A percentile compares a stretch with the other conserved stretches of the same genome.
phyloP scores from a whole-genome alignment of 2,113 vertebrate species.

The Brachypteracias leptosomus region DNA sequence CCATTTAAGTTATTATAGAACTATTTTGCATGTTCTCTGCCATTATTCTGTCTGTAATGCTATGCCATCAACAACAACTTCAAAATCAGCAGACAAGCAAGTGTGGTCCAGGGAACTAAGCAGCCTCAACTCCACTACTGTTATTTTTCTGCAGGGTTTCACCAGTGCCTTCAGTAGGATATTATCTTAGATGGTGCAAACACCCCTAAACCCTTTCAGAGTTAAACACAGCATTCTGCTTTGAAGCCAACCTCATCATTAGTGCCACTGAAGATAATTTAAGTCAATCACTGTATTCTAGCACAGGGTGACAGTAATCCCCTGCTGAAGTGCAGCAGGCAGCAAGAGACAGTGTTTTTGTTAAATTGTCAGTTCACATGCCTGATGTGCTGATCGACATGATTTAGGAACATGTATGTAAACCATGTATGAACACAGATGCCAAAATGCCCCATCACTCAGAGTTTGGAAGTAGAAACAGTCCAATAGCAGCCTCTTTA shows the following conservation, averaged over 20 bases:
- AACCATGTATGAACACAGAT: background rate
- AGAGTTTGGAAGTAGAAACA: background rate
- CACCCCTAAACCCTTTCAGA: background rate
- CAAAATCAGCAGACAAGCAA: background rate
- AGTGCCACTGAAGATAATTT: background rate
- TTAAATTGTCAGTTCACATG: rapidly evolving
- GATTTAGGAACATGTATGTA: background rate
- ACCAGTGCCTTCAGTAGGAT: background rate
- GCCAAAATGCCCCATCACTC: background rate
- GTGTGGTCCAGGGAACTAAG: background rate
- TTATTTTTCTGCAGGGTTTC: background rate
- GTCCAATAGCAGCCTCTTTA: background rate
- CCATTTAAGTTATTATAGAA: background rate
- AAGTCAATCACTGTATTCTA: background rate
- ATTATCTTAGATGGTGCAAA: background rate
- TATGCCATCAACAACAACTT: background rate
- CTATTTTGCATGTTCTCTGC: background rate
- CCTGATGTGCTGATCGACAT: background rate
- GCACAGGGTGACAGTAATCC: background rate
- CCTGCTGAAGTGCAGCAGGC: background rate
- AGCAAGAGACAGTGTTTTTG: background rate
- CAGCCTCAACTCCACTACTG: background rate
- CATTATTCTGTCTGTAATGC: background rate
- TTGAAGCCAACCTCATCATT: background rate
- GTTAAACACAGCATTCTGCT: background rate